Conservation (phyloP, 53 echinoderm and acorn worm genomes). For the Actinopyga echinites region DNA sequence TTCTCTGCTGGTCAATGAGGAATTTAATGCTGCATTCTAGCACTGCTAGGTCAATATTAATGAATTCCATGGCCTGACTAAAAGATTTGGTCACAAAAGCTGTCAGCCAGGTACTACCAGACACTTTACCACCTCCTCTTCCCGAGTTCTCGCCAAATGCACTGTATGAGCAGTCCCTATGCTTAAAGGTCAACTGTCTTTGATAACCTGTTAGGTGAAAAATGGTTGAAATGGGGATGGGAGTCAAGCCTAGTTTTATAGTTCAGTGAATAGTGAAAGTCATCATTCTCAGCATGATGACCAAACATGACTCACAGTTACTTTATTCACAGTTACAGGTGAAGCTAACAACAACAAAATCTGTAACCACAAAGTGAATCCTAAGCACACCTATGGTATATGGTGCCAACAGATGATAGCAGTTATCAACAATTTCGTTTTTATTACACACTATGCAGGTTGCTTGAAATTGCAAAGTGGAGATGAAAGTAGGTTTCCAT, state of each 20-base stretch:
- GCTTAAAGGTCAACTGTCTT: constrained; percentile 73
- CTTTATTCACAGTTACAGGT: too few species aligned
- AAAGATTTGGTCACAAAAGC: constrained; percentile 91
- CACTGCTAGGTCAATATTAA: constrained; percentile 61
- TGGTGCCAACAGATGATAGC: too few species aligned
- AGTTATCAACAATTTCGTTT: too few species aligned
- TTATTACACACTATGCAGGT: too few species aligned
- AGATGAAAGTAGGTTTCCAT: too few species aligned
- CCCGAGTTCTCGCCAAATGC: constrained; percentile 71
- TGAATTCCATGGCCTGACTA: constrained; percentile 68
- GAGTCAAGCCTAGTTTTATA: neutral
- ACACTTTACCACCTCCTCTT: constrained; percentile 5
- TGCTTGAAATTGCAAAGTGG: too few species aligned
- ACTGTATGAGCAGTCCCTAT: constrained; percentile 78
- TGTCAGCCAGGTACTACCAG: constrained; percentile 90
- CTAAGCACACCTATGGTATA: too few species aligned
- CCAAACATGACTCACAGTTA: neutral
- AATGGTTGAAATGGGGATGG: neutral
- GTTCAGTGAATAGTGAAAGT: neutral
- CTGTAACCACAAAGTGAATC: too few species aligned
- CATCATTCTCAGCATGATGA: neutral
- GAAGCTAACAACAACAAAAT: too few species aligned
- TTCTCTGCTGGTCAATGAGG: constrained; percentile 44
- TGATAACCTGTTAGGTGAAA: constrained; percentile 68
- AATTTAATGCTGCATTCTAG: constrained; percentile 47